These are phyloP conservation scores for Solen grandis DNA, from an alignment of 1,140 invertebrate genomes.

Conservation along the genomic window DNA sequence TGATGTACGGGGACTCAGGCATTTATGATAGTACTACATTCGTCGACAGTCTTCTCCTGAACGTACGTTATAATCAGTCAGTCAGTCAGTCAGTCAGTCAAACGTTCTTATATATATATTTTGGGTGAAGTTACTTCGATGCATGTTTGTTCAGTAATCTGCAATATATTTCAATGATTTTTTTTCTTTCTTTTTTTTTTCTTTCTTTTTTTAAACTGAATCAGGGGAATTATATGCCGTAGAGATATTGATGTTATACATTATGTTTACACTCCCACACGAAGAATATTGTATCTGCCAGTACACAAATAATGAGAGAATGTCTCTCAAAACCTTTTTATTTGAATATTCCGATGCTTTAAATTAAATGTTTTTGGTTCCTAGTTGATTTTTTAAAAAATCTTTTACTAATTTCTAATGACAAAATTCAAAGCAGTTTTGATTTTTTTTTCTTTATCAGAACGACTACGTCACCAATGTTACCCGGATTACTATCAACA, in stretches of 20 bases:
- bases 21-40: slow-evolving; percentile 28
- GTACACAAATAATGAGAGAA: not conserved
- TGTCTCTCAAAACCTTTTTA: not conserved
- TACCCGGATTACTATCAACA: slow-evolving; percentile 25
- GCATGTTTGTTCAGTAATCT: too few relatives aligned
- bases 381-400: not conserved
- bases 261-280: too few relatives aligned
- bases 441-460: not conserved
- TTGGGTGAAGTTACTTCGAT: too few relatives aligned
- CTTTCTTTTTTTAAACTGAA: too few relatives aligned
- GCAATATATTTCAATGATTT: too few relatives aligned
- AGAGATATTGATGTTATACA: not conserved
- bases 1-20: slow-evolving; percentile 45
- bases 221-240: not conserved
- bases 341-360: not conserved
- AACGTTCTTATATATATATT: not conserved
- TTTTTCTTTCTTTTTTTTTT: too few relatives aligned
- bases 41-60: slow-evolving; percentile 9
- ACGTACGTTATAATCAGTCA: not conserved
- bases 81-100: not conserved
- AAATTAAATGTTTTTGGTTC: not conserved
- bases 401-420: too few relatives aligned
- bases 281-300: too few relatives aligned
- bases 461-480: slow-evolving; percentile 24
- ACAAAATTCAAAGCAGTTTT: not conserved